Evolutionary conservation across 2,888 invertebrate species (phyloP), one percentile per base, ranked within the genome.

Genomic region (Acrobasis suavella): DNA sequence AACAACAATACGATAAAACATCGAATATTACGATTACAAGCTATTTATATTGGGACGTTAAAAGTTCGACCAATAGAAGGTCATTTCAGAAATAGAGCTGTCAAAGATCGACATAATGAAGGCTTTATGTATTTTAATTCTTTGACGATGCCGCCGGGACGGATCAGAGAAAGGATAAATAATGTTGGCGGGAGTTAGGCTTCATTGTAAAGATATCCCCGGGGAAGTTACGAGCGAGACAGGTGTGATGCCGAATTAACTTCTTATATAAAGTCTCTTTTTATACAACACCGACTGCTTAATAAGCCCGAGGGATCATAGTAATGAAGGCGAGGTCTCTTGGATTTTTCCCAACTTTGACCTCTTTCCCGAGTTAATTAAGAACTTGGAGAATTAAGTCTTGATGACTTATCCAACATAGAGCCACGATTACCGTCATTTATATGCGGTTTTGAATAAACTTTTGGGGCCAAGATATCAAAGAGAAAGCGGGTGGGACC

Each of bases 171-270:
- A 79, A 78, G 79, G 80, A 80, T 78, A 81, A 83, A 86, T 87
- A 87, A 87, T 87, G 72, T 74, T 76, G 75, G 77, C 77, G 74
- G 82, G 79, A 82, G 82, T 80, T 83, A 82, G 78, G 81, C 83
- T 87, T 85, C 87, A 89, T 91, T 89, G 90, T 91, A 82, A 82
- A 85, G 80, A 85, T 74, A 87, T 90, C 81, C 81, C 77, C 85
- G 89, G 86, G 80, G 75, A 85, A 91, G 88, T 91, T 91, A 91
- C 87, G 91, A 90, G 79, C 86, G 82, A 78, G 90, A 90, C 91
- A 91, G 91, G 91, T 92, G 91, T 86, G 89, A 89, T 87, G 85
- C 78, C 81, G 87, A 91, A 91, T 92, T 90, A 91, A 91, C 89
- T 87, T 89, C 85, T 89, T 88, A 86, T 89, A 89, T 87, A 90